Evolutionary conservation across 2,113 vertebrate genomes (phyloP).

Genomic region (Xiphophorus hellerii): DNA sequence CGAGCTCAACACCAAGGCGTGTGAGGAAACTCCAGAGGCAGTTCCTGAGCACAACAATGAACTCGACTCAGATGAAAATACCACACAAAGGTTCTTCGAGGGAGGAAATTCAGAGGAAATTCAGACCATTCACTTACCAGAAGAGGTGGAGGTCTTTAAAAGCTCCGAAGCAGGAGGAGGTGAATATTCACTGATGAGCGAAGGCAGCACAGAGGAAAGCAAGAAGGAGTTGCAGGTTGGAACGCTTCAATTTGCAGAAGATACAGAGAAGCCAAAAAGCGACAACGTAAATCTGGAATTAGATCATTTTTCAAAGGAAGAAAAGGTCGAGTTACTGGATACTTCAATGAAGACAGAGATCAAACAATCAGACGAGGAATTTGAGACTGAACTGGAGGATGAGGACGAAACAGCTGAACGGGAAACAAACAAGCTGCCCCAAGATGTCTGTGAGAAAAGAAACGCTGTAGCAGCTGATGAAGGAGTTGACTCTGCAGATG

Average conservation of each 20-base stretch:
- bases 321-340: slow-evolving; percentile 2
- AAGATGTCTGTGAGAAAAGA: not conserved
- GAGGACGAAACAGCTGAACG: slow-evolving; percentile 16
- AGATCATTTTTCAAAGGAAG: not conserved
- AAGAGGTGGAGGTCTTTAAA: slow-evolving; percentile 61
- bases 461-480: not conserved
- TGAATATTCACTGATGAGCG: slow-evolving; percentile 24
- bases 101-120: slow-evolving; percentile 43
- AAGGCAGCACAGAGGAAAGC: slow-evolving; percentile 6
- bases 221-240: not conserved
- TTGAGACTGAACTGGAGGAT: slow-evolving; percentile 12
- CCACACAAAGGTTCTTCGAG: slow-evolving; percentile 62
- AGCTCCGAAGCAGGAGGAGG: slow-evolving; percentile 19
- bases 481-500: slow-evolving; percentile 7
- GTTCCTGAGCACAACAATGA: slow-evolving; percentile 69
- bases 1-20: slow-evolving; percentile 28
- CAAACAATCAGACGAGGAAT: not conserved
- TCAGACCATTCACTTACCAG: slow-evolving; percentile 53
- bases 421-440: not conserved
- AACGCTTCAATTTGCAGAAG: slow-evolving; percentile 1
- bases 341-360: slow-evolving; percentile 25
- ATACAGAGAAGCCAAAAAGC: slow-evolving; percentile 4
- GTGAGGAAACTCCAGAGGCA: slow-evolving; percentile 58
- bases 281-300: slow-evolving; percentile 17
- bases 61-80: slow-evolving; percentile 38